These are phyloP conservation scores for Microcebus murinus DNA, from an alignment of 2,113 vertebrate species.

Conservation along the genomic window DNA sequence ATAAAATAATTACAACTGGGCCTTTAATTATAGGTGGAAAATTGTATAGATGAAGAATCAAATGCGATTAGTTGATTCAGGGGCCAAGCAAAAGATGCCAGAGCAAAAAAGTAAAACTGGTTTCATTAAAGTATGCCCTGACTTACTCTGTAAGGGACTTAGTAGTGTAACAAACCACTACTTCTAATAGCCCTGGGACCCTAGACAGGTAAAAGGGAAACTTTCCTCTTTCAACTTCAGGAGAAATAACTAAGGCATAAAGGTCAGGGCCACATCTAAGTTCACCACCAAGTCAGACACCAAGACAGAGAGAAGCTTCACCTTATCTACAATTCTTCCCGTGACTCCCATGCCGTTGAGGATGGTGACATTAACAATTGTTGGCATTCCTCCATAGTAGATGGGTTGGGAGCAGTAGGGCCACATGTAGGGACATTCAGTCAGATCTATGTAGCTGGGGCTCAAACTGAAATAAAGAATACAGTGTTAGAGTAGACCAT, in stretches of 20 bases:
- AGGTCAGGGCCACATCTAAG: background rate
- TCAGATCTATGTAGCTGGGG: slow-evolving; percentile 98
- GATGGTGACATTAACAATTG: slow-evolving; percentile 97
- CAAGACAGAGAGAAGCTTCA: slow-evolving; percentile 71
- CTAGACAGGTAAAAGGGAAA: fast-evolving
- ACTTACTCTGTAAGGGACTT: background rate
- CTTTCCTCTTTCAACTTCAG: background rate
- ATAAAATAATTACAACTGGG: background rate
- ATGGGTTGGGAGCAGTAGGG: slow-evolving; percentile 99
- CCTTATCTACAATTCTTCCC: slow-evolving; percentile 97
- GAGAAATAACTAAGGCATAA: background rate
- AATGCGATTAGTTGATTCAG: background rate
- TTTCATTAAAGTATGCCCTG: background rate
- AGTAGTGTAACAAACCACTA: background rate
- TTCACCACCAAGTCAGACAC: background rate
- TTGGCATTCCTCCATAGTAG: slow-evolving; percentile 99
- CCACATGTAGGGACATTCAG: slow-evolving; percentile 99
- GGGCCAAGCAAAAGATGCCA: background rate
- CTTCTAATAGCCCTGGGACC: background rate
- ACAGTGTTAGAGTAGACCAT: background rate
- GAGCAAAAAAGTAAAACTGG: background rate
- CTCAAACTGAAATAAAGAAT: slow-evolving; percentile 89
- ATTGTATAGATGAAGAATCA: background rate
- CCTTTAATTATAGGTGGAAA: background rate
- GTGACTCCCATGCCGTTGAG: slow-evolving; percentile 99